A percentile compares a stretch with the other conserved stretches of the same genome.
Conservation (phyloP, 2,797 vertebrate species). For the Rhinoraja longicauda region DNA sequence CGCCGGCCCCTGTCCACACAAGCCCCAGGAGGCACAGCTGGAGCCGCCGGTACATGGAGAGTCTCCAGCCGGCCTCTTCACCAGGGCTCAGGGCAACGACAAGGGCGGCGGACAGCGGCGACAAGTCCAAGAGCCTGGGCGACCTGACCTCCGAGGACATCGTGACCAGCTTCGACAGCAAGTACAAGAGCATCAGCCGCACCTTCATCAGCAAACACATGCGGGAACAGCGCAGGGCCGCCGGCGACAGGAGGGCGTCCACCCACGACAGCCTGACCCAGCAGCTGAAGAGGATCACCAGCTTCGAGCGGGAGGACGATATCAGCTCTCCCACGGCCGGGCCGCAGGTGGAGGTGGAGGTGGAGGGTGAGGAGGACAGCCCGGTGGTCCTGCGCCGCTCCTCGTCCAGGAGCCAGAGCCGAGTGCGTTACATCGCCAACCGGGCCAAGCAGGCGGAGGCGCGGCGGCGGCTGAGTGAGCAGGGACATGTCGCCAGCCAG, state of each 20-base stretch:
- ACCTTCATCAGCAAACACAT: conserved; percentile 64
- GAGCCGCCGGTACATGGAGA: conserved; percentile 76
- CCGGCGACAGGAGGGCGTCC: background rate
- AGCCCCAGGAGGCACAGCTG: conserved; percentile 67
- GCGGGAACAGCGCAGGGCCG: conserved; percentile 51
- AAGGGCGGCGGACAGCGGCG: conserved; percentile 45
- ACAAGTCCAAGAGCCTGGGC: conserved; percentile 88
- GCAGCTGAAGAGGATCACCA: conserved; percentile 73
- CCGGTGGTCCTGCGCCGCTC: conserved; percentile 61
- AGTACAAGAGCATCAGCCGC: conserved; percentile 75
- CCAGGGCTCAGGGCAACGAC: conserved; percentile 26
- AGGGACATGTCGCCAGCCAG: conserved; percentile 52
- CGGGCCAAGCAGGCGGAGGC: conserved; percentile 83
- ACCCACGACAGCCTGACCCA: conserved; percentile 62
- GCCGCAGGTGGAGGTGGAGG: conserved; percentile 31
- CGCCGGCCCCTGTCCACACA: background rate
- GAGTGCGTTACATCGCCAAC: conserved; percentile 86
- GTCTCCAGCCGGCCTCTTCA: conserved; percentile 62
- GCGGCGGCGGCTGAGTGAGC: conserved; percentile 68
- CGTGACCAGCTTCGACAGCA: conserved; percentile 71
- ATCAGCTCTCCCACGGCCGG: conserved; percentile 58
- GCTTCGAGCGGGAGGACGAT: conserved; percentile 57
- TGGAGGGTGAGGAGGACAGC: conserved; percentile 47
- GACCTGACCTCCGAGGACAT: conserved; percentile 91
- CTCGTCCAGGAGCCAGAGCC: conserved; percentile 84